Evolutionary conservation across 2,797 vertebrate genomes (phyloP), one percentile per base, ranked within the genome.

Genomic region (Alca torda): DNA sequence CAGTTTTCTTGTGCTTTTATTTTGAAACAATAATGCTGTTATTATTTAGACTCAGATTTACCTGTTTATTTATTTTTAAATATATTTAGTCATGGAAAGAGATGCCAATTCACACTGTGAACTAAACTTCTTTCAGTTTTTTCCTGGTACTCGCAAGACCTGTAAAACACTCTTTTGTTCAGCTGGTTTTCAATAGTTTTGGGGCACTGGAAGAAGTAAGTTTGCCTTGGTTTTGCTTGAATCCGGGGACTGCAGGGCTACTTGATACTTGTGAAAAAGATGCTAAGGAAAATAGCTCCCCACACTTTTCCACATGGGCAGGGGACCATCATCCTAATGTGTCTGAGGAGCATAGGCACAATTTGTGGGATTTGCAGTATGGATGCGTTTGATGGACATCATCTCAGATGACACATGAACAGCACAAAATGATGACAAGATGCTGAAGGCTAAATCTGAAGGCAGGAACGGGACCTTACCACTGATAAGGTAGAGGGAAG

Each of bases 271-370:
- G 19, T 59, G 21, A 53, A 77, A 88, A 37, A 45, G 4, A 12
- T n/a, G 11, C 16, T 74, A 14, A 67, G 15, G 26, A 87, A 78
- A 78, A 25, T 1, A 73, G 10, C 19, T 73, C 10, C 11, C 25
- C 33, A 21, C 0, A 1, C 2, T n/a, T 54, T 53, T 64, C 46
- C 20, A 13, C 5, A 6, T 7, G 25, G 43, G 10, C 33, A 41
- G 24, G 26, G 10, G 5, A 74, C 4, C 8, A 24, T 48, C 20
- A 50, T 24, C 33, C n/a, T 65, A 13, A 11, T 0, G 2, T 28
- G 33, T 3, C n/a, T 31, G 64, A 76, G 28, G 13, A 64, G 11
- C 23, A 46, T 5, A 39, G 31, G 10, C 16, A 51, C 0, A 1
- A 11, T 28, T 64, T 57, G 11, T 4, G 19, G 23, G 11, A 25